phyloP scores from a whole-genome alignment of 2,113 vertebrate genomes.

The Trochalopteron elliotii region DNA sequence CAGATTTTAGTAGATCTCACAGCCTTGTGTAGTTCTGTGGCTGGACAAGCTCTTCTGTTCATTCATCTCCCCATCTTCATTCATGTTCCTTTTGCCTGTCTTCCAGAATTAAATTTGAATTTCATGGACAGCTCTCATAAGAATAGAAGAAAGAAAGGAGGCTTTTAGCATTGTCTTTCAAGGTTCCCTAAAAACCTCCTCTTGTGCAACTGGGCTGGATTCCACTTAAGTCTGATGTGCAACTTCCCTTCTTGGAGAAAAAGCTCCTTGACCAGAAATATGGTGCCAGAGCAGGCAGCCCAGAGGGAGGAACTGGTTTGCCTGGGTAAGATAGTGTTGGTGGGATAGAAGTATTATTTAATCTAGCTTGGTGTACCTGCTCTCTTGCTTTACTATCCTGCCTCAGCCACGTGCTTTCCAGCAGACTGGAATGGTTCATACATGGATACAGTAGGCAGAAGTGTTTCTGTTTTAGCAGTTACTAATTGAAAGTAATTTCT shows the following conservation, averaged over 20 bases:
- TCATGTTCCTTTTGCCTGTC: not conserved
- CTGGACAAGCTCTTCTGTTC: not conserved
- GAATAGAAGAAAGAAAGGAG: not conserved
- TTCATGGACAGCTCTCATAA: not conserved
- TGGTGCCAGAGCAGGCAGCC: not conserved
- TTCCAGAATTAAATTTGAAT: not conserved
- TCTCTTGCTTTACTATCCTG: not conserved
- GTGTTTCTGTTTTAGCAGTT: not conserved
- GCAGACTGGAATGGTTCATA: not conserved
- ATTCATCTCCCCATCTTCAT: not conserved
- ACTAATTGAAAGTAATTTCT: not conserved
- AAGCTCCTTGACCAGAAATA: not conserved
- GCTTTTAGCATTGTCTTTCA: not conserved
- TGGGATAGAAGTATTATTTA: not conserved
- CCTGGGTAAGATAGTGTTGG: not conserved
- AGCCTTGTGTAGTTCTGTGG: not conserved
- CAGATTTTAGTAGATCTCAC: not conserved
- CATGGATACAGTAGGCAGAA: not conserved
- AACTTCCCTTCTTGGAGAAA: not conserved
- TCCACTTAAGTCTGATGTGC: rapidly evolving
- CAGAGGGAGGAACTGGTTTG: not conserved
- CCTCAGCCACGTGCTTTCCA: rapidly evolving
- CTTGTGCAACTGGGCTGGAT: not conserved
- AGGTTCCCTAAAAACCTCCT: not conserved
- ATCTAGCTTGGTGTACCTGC: not conserved